phyloP scores from a whole-genome alignment of 2,113 vertebrate genomes.

The Saimiri boliviensis region DNA sequence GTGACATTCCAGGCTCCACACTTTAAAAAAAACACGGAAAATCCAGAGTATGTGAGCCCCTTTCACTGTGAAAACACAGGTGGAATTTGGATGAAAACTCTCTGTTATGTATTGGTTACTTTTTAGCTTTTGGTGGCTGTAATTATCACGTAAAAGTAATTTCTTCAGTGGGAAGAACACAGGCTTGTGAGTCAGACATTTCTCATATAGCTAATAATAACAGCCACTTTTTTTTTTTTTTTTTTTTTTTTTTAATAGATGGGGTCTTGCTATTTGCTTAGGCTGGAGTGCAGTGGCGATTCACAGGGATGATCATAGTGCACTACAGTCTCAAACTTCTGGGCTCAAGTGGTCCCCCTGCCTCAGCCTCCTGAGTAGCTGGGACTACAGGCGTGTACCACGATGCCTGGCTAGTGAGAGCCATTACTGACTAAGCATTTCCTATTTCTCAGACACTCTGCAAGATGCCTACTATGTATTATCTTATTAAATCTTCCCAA shows the following conservation, averaged over 20 bases:
- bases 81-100: not conserved
- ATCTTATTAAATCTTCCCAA: not conserved
- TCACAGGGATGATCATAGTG: no score
- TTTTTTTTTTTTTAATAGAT: no score
- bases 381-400: no score
- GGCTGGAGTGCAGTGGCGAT: no score
- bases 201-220: not conserved
- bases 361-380: no score
- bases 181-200: not conserved
- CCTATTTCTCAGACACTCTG: not conserved
- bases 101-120: not conserved
- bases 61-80: not conserved
- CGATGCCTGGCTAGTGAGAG: no score
- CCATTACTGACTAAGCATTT: not conserved
- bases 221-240: not conserved
- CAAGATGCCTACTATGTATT: conserved; percentile 6
- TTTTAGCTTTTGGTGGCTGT: conserved; percentile 41
- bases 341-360: no score
- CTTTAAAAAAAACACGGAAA: not conserved
- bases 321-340: no score
- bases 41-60: not conserved
- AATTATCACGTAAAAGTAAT: not conserved
- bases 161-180: not conserved
- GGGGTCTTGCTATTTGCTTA: no score
- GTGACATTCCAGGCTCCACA: not conserved